Conservation (phyloP, 2,888 invertebrate species). For the Epirrhoe alternata region DNA sequence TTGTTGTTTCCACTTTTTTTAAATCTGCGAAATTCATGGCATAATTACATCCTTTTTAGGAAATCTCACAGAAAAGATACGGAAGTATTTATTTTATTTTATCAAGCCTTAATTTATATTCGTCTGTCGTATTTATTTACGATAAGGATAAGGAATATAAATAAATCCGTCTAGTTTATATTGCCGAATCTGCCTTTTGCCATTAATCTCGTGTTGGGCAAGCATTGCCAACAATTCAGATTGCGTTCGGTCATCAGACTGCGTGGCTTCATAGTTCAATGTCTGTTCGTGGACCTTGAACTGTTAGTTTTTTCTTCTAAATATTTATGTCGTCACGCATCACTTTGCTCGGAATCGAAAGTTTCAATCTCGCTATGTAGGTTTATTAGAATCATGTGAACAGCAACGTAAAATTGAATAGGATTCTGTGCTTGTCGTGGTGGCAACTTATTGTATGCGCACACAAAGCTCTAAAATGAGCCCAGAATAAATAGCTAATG, state of each 20-base stretch:
- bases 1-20: no score
- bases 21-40: neutral
- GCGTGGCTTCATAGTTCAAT: slow-evolving; percentile 67
- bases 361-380: slow-evolving; percentile 5
- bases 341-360: slow-evolving; percentile 37
- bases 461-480: neutral
- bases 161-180: slow-evolving; percentile 24
- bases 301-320: slow-evolving; percentile 44
- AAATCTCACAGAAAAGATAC: neutral
- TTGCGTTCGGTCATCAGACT: slow-evolving; percentile 66
- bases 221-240: slow-evolving; percentile 60
- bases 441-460: neutral
- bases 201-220: slow-evolving; percentile 57
- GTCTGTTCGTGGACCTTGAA: slow-evolving; percentile 62
- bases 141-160: neutral
- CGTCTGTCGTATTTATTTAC: neutral
- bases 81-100: neutral
- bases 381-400: slow-evolving; percentile 2
- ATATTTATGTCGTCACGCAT: slow-evolving; percentile 28
- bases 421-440: neutral
- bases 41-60: neutral
- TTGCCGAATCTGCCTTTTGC: slow-evolving; percentile 49
- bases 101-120: neutral
- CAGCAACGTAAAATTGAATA: neutral
- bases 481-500: slow-evolving; percentile 18